Base-by-base conservation (phyloP, 2,113 vertebrate genomes). In the Brienomyrus longianalis region DNA sequence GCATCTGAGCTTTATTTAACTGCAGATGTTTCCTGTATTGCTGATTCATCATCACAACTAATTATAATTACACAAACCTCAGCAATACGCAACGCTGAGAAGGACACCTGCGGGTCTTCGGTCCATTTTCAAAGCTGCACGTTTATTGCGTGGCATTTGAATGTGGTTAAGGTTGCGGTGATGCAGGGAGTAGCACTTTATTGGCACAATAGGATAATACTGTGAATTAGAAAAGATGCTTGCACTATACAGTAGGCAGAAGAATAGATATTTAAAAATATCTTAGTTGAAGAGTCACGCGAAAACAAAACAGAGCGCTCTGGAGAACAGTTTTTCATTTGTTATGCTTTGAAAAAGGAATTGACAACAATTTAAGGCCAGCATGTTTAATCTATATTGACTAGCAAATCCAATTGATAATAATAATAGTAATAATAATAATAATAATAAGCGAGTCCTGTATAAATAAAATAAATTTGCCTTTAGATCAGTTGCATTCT, bases 41-140 rank as follows among this genome's bases (percentile, higher is more conserved):
- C 83, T 84, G 83, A 84, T 84, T 84, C 83, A 84, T 84, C 83
- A 84, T 84, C 45, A 84, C 19, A 48, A 84, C 21, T 84, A 45
- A 84, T 48, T 45, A 47, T 84, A 84, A 84, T 84, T 47, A 84
- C 83, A 48, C 45, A 45, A 84, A 48, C 43, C 43, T 84, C 83
- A 84, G 83, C 83, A 84, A 84, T 84, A 48, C 43, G 83, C 83
- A 23, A 47, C 6, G 21, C 19, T 3, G 83, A 84, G 83, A 43
- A 83, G n/a, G 8, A n/a, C 83, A 84, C 83, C 83, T 84, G 83
- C 43, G 83, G 62, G 39, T 84, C 39, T 48, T 48, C 83, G 8
- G 83, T 47, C 39, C 19, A 47, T 84, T 84, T 47, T 15, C 83
- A 48, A 48, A 48, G 19, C 45, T 48, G 43, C 3, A 11, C 39